Evolutionary conservation across 1,140 invertebrate genomes (phyloP), one percentile per base, ranked within the genome.

Genomic region (Caenorhabditis latens): DNA sequence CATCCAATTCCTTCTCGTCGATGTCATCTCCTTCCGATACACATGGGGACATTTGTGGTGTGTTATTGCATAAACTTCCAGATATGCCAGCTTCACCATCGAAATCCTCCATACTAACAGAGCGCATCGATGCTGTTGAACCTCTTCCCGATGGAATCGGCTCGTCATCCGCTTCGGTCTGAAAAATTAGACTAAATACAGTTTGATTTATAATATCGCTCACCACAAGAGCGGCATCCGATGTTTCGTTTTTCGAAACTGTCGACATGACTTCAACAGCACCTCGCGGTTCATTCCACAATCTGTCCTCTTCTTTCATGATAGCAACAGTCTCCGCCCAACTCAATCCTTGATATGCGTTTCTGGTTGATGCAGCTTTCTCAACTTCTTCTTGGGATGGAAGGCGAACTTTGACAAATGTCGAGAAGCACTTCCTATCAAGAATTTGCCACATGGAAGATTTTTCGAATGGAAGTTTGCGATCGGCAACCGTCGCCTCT

Each of bases 381-480:
- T 53, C 32, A 8, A 86, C 32, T 16, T 86, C 86, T 5, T 83
- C 86, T 48, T 86, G 32, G 9, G 43, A 57, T 55, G 90, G 90
- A 48, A 90, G 55, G 32, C 75, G 55, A 43, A 90, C 65, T 32
- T 75, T 84, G 13, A 90, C 24, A 6, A 83, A 32, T 6, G 84
- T 84, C 13, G 87, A 84, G 71, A 85, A 90, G 82, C 88, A 90
- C 24, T 89, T 88, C 63, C 86, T 86, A 19, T 90, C 90, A 16
- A 90, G 82, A 21, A 89, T 87, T 21, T 86, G 19, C 79, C 63
- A 90, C 89, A 90, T 89, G 16, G 48, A 21, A 0, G 79, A 65
- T 48, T 90, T 65, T 21, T 67, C 48, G n/a, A 87, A 86, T 1
- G 79, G 32, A 32, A 84, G 85, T 79, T 58, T 88, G 11, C 86